Base-by-base conservation (phyloP, 2,797 vertebrate species). In the Halcyon leucocephala region DNA sequence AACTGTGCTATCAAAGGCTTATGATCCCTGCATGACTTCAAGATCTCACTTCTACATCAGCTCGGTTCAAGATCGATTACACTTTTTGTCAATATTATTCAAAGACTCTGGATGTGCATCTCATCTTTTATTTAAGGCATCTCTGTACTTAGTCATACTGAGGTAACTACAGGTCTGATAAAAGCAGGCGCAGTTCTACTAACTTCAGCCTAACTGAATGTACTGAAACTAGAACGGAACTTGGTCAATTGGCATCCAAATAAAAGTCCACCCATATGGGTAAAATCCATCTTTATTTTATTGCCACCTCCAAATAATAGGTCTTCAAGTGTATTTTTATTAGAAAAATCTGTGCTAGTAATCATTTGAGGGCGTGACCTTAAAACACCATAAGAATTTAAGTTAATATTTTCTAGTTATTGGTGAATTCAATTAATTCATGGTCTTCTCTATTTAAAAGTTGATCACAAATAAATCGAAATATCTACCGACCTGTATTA, bases 41-140 rank as follows among this genome's bases (percentile, higher is more conserved):
- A 89, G 82, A 95, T 97, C 95, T 96, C 87, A 94, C 93, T 97
- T 96, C 90, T 94, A 76, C 83, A 95, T 90, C 89, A 95, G 12
- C 79, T 81, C 81, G 94, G 70, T 88, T 97, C 79, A 92, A 96
- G 92, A 97, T 97, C 86, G 22, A 97, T 98, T 96, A 89, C 92
- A 94, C 78, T 96, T 96, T 95, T 85, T 95, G 88, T 96, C 90
- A 93, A 92, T 95, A 96, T 94, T 97, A 97, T 95, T 97, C 94
- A 98, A 96, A 97, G 95, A 89, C 74, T 86, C 82, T 95, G 88
- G 81, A 94, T 94, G 93, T 96, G 83, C 83, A 95, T 97, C 97
- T 97, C 96, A 97, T 97, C 93, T 97, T 98, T 97, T 97, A 97
- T 97, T 97, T 96, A 97, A 96, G 22, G 44, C 69, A 61, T 54